Percentiles rank a stretch among this genome's conserved stretches.
Conservation (phyloP, 2,797 vertebrate species). For the Enteromius fasciolatus region DNA sequence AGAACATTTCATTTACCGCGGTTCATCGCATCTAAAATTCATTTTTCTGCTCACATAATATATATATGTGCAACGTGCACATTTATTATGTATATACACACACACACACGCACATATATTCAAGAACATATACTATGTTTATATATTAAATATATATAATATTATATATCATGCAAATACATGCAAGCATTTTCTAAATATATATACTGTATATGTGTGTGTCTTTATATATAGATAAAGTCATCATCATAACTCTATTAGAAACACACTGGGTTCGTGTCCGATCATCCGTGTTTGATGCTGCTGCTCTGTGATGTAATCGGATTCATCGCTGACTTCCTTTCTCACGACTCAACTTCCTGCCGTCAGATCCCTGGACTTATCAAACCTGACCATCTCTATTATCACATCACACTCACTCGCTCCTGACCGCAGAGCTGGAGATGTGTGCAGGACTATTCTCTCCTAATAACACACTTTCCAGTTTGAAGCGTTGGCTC, state of each 20-base stretch:
- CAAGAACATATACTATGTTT: too few relatives aligned
- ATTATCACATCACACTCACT: conserved; percentile 36
- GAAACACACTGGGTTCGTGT: background rate
- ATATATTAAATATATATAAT: too few relatives aligned
- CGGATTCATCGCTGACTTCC: conserved; percentile 1
- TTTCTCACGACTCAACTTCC: conserved; percentile 35
- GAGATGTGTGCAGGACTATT: background rate
- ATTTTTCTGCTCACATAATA: too few relatives aligned
- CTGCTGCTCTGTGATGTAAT: conserved; percentile 1
- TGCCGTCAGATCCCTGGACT: conserved; percentile 12
- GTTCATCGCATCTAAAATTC: too few relatives aligned
- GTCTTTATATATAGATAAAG: background rate
- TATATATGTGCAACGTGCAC: too few relatives aligned
- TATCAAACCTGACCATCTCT: conserved; percentile 62
- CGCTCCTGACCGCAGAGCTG: background rate
- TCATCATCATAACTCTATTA: background rate
- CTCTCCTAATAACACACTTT: conserved; percentile 7
- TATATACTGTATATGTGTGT: too few relatives aligned
- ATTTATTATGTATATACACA: too few relatives aligned
- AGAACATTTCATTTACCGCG: background rate
- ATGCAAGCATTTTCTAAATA: too few relatives aligned
- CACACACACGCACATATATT: too few relatives aligned
- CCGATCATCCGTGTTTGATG: background rate
- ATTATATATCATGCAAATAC: too few relatives aligned
- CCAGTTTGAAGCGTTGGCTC: background rate